phyloP scores from a whole-genome alignment of 2,888 invertebrate species.

The Crioceris asparagi region DNA sequence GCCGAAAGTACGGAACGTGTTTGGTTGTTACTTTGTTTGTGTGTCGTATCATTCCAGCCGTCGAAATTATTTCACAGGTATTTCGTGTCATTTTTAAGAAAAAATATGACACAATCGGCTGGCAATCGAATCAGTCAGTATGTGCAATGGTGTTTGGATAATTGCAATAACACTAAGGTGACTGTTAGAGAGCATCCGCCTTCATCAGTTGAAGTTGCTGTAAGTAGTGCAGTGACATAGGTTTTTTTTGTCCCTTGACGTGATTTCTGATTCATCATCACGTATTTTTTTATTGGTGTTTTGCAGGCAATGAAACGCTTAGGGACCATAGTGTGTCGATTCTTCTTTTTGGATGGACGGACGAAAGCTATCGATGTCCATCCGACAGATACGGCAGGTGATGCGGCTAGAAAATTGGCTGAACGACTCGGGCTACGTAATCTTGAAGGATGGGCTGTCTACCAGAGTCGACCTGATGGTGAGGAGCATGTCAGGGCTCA shows the following conservation, averaged over 20 bases:
- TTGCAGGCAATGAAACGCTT: slow-evolving; percentile 76
- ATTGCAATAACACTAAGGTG: slow-evolving; percentile 78
- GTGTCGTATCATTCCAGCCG: slow-evolving; percentile 87
- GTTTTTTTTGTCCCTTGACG: background rate
- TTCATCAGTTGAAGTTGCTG: slow-evolving; percentile 86
- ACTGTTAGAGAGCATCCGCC: slow-evolving; percentile 75
- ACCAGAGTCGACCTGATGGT: slow-evolving; percentile 74
- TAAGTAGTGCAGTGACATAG: slow-evolving; percentile 40
- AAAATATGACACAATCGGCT: slow-evolving; percentile 56
- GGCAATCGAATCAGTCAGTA: slow-evolving; percentile 72
- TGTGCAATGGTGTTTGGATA: slow-evolving; percentile 89
- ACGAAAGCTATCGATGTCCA: slow-evolving; percentile 93
- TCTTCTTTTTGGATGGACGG: slow-evolving; percentile 89
- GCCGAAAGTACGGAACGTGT: slow-evolving; percentile 73
- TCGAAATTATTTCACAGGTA: slow-evolving; percentile 51
- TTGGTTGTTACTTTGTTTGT: slow-evolving; percentile 81
- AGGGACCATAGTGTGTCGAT: slow-evolving; percentile 85
- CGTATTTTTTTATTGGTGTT: too few species aligned
- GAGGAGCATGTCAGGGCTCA: slow-evolving; percentile 87
- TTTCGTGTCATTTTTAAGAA: slow-evolving; percentile 64
- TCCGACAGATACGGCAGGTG: slow-evolving; percentile 87
- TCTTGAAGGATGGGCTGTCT: slow-evolving; percentile 91
- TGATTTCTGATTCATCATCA: background rate
- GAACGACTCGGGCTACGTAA: slow-evolving; percentile 76
- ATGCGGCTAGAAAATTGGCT: slow-evolving; percentile 79